Conservation (phyloP, 2,888 invertebrate genomes). For the Netelia virgata region DNA sequence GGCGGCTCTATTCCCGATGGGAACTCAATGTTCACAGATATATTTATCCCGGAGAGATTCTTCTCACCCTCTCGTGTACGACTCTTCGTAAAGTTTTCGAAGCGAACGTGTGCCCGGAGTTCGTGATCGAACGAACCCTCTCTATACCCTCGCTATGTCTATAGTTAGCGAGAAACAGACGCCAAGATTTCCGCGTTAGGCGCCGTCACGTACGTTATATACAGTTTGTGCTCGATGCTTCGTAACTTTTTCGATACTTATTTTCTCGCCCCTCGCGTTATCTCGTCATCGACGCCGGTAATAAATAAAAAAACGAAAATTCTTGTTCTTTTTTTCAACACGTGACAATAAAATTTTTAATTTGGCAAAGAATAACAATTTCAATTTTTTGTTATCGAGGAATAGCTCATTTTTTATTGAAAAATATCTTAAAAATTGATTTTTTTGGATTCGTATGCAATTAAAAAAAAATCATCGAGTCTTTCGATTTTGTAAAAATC, state of each 20-base stretch:
- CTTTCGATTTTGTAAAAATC: too few species aligned
- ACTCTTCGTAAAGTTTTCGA: conserved; percentile 39
- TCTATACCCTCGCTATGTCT: conserved; percentile 10
- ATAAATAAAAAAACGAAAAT: not conserved
- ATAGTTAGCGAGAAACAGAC: conserved; percentile 42
- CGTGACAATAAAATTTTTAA: not conserved
- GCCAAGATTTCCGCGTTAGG: conserved; percentile 64
- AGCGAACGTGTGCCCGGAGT: conserved; percentile 57
- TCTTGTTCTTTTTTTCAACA: not conserved
- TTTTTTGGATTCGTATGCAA: too few species aligned
- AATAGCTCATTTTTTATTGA: not conserved
- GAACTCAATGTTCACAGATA: conserved; percentile 32
- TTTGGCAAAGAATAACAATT: too few species aligned
- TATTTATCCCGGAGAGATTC: conserved; percentile 21
- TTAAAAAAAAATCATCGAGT: too few species aligned
- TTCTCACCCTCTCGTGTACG: conserved; percentile 34
- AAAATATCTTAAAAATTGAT: too few species aligned
- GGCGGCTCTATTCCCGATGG: conserved; percentile 52
- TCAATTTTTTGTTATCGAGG: not conserved
- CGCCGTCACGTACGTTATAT: conserved; percentile 45
- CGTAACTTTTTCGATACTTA: conserved; percentile 2
- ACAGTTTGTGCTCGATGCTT: not conserved
- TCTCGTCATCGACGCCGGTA: not conserved
- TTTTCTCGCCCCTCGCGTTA: conserved; percentile 25
- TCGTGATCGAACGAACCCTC: conserved; percentile 60